A percentile compares a stretch with the other conserved stretches of the same genome.
phyloP scores from a whole-genome alignment of 1,140 invertebrate species.

The Camponotus floridanus region DNA sequence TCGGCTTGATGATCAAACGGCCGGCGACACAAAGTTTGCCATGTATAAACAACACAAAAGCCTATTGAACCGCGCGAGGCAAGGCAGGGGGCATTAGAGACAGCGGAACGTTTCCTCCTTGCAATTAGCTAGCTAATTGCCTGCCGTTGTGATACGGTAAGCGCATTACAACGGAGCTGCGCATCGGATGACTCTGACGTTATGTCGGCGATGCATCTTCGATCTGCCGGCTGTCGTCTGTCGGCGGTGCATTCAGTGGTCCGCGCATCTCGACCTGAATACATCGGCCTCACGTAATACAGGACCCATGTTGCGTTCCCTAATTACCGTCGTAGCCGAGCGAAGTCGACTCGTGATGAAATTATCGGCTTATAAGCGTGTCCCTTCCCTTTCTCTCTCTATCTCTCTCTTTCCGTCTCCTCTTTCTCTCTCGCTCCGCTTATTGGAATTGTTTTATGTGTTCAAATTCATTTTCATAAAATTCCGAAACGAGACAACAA shows the following conservation, averaged over 20 bases:
- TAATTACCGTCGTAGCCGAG: slow-evolving; percentile 49
- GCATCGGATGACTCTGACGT: slow-evolving; percentile 58
- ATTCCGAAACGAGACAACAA: background rate
- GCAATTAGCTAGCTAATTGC: slow-evolving; percentile 64
- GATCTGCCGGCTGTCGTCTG: slow-evolving; percentile 57
- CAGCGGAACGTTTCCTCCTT: slow-evolving; percentile 55
- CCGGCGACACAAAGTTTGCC: slow-evolving; percentile 53
- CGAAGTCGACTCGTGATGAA: slow-evolving; percentile 52
- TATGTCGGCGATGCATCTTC: slow-evolving; percentile 57
- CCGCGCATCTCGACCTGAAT: slow-evolving; percentile 52
- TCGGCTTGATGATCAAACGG: slow-evolving; percentile 47
- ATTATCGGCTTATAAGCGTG: slow-evolving; percentile 48
- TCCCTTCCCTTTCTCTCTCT: no score
- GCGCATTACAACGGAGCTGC: slow-evolving; percentile 53
- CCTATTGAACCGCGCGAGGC: slow-evolving; percentile 50
- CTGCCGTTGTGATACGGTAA: slow-evolving; percentile 58
- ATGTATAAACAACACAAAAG: slow-evolving; percentile 51
- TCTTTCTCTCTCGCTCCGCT: background rate
- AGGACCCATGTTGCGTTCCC: slow-evolving; percentile 45
- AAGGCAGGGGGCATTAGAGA: slow-evolving; percentile 29
- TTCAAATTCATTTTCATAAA: background rate
- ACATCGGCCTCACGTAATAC: slow-evolving; percentile 38
- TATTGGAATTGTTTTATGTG: background rate
- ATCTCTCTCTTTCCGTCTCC: no score
- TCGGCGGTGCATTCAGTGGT: slow-evolving; percentile 49